Base-by-base conservation (phyloP, 2,888 invertebrate species). In the Nineta flava region DNA sequence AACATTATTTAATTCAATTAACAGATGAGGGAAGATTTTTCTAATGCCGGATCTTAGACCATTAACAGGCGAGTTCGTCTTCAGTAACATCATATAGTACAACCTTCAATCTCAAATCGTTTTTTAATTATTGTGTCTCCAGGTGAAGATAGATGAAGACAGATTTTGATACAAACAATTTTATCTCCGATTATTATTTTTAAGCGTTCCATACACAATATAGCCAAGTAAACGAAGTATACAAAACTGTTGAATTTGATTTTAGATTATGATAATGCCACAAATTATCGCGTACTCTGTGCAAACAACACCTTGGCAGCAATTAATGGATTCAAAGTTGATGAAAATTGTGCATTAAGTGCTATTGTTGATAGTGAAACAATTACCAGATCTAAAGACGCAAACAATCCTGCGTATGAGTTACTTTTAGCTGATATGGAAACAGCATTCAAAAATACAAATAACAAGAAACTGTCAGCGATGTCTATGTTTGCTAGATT, bases 311-410 rank as follows among this genome's bases (percentile, higher is more conserved):
- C 72, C 0, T 59, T 79, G 21, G 74, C 77, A 0, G 50, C 53
- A 1, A 53, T 53, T 43, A 53, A 71, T 4, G 79, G 78, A 1
- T 66, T 77, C 15, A 51, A 60, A 32, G 67, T 78, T 1, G 75
- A 76, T 52, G 67, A 71, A 6, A 58, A 60, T 51, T 79, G 79
- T 53, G 68, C 76, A 1, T 64, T 81, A 9, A 71, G 77, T 0
- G 65, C 71, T 17, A 73, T 77, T 1, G 75, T 78, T 1, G 76
- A 77, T 54, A 76, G 77, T 13, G 80, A 79, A 64, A 70, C 81
- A n/a, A 58, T 77, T 7, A 61, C 71, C 0, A 69, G 71, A 56
- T 67, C 70, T 12, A 56, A 57, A 38, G 59, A 57, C 50, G 9
- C 55, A 1, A 64, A 62, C 52, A 60, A 57, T 50, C 51, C 50